Conservation (phyloP, 2,113 vertebrate genomes). For the Mastomys natalensis region DNA sequence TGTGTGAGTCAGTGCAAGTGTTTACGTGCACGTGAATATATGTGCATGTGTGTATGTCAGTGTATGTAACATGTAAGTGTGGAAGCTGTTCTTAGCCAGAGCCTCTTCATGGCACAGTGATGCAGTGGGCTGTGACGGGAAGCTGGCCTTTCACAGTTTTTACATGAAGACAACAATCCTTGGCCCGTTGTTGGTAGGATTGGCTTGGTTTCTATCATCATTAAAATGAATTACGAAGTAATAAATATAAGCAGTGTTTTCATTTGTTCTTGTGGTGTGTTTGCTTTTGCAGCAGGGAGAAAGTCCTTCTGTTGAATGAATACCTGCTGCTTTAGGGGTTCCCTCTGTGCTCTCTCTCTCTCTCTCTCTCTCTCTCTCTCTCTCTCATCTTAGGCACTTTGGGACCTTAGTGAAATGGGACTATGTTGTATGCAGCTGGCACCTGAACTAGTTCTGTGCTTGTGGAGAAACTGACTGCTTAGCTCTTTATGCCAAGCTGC, state of each 20-base stretch:
- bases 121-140: conserved; percentile 53
- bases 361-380: conserved; percentile 59
- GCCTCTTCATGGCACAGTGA: conserved; percentile 26
- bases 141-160: conserved; percentile 64
- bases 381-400: conserved; percentile 74
- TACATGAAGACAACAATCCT: conserved; percentile 39
- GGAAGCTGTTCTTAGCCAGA: conserved; percentile 36
- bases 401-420: conserved; percentile 82
- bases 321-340: conserved; percentile 83
- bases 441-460: conserved; percentile 73
- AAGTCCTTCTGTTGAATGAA: conserved; percentile 76
- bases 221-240: conserved; percentile 74
- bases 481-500: conserved; percentile 85
- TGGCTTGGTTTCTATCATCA: conserved; percentile 72
- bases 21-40: no score
- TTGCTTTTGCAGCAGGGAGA: conserved; percentile 75
- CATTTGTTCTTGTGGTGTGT: conserved; percentile 83
- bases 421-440: conserved; percentile 83
- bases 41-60: not conserved
- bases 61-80: not conserved
- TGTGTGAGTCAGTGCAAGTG: not conserved
- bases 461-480: conserved; percentile 87
- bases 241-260: conserved; percentile 84
- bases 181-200: conserved; percentile 57
- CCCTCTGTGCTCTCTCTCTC: not conserved